A percentile compares a stretch with the other conserved stretches of the same genome.
Conservation (phyloP, 2,113 vertebrate genomes). For the Paralichthys olivaceus region DNA sequence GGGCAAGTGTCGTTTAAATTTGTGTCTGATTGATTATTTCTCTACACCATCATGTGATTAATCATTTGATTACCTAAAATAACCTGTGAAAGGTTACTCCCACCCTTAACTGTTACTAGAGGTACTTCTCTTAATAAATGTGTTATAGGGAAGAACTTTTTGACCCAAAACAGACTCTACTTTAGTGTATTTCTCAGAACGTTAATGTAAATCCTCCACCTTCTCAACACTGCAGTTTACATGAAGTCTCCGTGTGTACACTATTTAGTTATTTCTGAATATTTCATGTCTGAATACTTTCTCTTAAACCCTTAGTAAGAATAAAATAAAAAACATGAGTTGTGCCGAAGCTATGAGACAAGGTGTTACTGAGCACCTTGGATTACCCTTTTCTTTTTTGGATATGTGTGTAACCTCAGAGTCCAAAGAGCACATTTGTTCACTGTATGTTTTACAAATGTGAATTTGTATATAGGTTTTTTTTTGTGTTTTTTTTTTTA, state of each 20-base stretch:
- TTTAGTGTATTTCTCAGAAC: too few relatives aligned
- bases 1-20: neutral
- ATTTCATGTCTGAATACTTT: neutral
- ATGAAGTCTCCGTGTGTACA: neutral
- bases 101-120: too few relatives aligned
- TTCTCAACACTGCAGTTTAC: neutral
- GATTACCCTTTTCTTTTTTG: constrained; percentile 33
- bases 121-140: too few relatives aligned
- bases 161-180: neutral
- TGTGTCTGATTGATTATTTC: neutral
- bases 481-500: constrained; percentile 16
- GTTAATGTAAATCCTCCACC: neutral
- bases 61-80: neutral
- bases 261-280: neutral
- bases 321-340: neutral
- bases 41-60: neutral
- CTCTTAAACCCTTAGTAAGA: neutral
- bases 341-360: neutral
- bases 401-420: neutral
- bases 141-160: neutral
- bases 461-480: constrained; percentile 8
- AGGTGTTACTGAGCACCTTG: constrained; percentile 2
- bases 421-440: constrained; percentile 33
- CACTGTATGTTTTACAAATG: neutral
- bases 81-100: too few relatives aligned